Evolutionary conservation across 1,140 invertebrate genomes (phyloP).

Genomic region (Aphis gossypii): DNA sequence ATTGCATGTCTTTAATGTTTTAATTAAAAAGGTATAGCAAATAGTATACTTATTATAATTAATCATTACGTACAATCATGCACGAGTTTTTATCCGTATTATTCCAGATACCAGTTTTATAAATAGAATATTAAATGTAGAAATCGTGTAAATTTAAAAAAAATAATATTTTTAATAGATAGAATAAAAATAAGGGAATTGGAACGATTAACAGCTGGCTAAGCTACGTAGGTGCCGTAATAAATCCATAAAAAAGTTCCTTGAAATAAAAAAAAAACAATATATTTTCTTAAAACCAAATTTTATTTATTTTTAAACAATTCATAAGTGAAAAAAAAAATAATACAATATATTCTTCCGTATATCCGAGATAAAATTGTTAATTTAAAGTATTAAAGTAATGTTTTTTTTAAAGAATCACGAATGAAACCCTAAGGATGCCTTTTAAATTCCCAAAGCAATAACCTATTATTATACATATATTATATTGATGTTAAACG

Average conservation of each 20-base stretch:
- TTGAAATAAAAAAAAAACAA: too few species aligned
- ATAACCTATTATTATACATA: background rate
- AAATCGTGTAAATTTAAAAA: background rate
- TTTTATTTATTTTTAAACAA: background rate
- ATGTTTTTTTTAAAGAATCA: background rate
- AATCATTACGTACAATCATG: background rate
- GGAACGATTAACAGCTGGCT: too few species aligned
- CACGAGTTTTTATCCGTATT: too few species aligned
- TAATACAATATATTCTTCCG: background rate
- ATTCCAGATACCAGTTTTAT: too few species aligned
- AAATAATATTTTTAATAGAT: background rate
- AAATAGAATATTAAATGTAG: background rate
- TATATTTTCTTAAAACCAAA: too few species aligned
- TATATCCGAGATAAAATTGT: background rate
- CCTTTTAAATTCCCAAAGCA: background rate
- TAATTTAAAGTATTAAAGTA: background rate
- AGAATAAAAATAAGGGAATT: background rate
- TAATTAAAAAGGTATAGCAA: background rate
- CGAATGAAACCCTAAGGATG: background rate
- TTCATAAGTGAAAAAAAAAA: background rate
- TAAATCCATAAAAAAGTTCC: too few species aligned
- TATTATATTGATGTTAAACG: slow-evolving; percentile 2
- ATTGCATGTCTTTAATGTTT: background rate
- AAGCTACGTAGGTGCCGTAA: too few species aligned
- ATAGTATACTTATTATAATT: background rate